Conservation (phyloP, 2,797 vertebrate genomes). For the Gadopsis marmoratus region DNA sequence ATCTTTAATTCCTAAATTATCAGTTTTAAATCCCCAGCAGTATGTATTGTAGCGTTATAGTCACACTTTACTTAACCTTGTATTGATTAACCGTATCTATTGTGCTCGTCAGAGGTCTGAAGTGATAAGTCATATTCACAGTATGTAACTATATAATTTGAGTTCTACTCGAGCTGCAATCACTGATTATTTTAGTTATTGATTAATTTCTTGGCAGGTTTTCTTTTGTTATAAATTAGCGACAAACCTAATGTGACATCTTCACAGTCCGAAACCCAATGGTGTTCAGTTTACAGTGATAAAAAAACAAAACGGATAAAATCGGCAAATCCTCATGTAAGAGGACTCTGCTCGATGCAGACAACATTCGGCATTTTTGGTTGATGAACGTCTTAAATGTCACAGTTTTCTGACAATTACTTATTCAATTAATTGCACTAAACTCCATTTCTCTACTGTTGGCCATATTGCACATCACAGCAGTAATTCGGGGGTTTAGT, state of each 20-base stretch:
- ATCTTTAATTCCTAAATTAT: not conserved
- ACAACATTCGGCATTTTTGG: not conserved
- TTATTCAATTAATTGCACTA: not conserved
- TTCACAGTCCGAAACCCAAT: not conserved
- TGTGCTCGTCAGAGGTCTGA: not conserved
- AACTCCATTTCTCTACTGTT: not conserved
- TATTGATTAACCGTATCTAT: not conserved
- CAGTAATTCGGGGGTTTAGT: constrained; percentile 1
- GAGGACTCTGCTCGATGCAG: not conserved
- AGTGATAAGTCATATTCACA: not conserved
- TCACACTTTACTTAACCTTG: not conserved
- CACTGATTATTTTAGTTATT: not conserved
- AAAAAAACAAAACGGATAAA: not conserved
- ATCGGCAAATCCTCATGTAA: not conserved
- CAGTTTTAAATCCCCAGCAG: not conserved
- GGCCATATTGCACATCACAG: constrained; percentile 1
- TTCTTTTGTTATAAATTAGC: not conserved
- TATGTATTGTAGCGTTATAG: not conserved
- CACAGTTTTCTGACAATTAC: not conserved
- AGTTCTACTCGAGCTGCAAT: not conserved
- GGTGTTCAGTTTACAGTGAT: not conserved
- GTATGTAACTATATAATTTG: not conserved
- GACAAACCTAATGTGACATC: not conserved
- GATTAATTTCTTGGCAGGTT: not conserved
- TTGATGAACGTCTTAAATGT: not conserved